Evolutionary conservation across 2,797 vertebrate genomes (phyloP), one percentile per base, ranked within the genome.

Genomic region (Monodelphis domestica): DNA sequence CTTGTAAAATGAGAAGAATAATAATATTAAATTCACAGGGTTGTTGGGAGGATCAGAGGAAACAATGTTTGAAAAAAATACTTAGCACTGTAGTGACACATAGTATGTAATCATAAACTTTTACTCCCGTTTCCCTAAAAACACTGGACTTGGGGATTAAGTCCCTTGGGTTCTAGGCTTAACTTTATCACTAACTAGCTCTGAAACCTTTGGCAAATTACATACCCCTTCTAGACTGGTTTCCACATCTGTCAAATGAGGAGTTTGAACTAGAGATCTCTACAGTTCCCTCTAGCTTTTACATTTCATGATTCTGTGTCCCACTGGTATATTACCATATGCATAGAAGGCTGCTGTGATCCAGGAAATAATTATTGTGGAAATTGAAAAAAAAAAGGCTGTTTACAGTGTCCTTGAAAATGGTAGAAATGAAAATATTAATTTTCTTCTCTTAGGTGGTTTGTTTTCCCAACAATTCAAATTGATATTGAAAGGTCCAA

Each of bases 401-500:
- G 87, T 89, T 91, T 91, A 88, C 12, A 26, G 52, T 33, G 21
- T 90, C 33, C 38, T 93, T 92, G 12, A 91, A 87, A 12, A 63
- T 93, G 26, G 15, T 51, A 92, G 53, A 87, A 11, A 38, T 78
- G 90, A 94, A 94, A 94, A 57, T 54, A 90, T 70, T 97, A 54
- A 94, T 87, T 91, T 54, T 94, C 78, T 98, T 95, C 12, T 30
- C 70, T 89, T 90, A 56, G 0, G 45, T 93, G 89, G 63, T 94
- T 55, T 95, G 11, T 91, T 91, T 94, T 95, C 84, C 93, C 89
- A 97, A 30, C 14, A 92, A 38, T 30, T 57, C 87, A 54, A 87
- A 10, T 59, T 93, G 51, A 91, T 97, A 95, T 53, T 91, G 93
- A 95, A 96, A 95, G 54, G 94, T 91, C 94, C 94, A 63, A 63